phyloP scores from a whole-genome alignment of 2,113 vertebrate species.

The Toxotes chatareus region DNA sequence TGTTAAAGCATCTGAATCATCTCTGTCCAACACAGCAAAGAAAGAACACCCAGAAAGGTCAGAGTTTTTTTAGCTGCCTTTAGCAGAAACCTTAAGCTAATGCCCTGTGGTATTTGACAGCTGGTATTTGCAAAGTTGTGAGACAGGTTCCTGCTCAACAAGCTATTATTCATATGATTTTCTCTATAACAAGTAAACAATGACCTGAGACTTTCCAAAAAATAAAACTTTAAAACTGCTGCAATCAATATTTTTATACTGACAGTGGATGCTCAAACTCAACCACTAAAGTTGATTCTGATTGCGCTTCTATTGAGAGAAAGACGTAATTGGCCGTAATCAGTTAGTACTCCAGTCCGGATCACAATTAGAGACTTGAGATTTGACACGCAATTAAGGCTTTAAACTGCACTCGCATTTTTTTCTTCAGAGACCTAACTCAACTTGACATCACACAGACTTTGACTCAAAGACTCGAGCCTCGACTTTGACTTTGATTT shows the following conservation, averaged over 20 bases:
- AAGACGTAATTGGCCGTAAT: neutral
- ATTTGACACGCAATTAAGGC: neutral
- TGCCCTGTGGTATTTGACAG: neutral
- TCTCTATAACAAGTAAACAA: too few relatives aligned
- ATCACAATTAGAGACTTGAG: conserved; percentile 2
- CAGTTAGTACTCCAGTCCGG: neutral
- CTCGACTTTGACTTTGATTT: conserved; percentile 3
- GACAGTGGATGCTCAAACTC: neutral
- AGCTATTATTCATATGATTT: neutral
- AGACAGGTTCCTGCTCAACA: neutral
- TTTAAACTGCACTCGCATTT: neutral
- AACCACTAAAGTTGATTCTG: neutral
- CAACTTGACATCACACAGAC: neutral
- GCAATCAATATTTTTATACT: neutral
- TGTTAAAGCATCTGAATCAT: neutral
- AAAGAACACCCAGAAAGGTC: neutral
- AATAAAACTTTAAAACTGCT: too few relatives aligned
- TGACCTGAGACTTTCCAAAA: too few relatives aligned
- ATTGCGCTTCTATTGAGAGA: neutral
- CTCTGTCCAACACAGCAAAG: neutral
- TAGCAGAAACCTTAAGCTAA: neutral
- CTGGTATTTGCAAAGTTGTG: neutral
- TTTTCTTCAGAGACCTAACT: neutral
- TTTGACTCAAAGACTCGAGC: conserved; percentile 16
- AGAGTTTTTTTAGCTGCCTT: neutral